phyloP scores from a whole-genome alignment of 2,888 invertebrate species.

The Bembecia ichneumoniformis region DNA sequence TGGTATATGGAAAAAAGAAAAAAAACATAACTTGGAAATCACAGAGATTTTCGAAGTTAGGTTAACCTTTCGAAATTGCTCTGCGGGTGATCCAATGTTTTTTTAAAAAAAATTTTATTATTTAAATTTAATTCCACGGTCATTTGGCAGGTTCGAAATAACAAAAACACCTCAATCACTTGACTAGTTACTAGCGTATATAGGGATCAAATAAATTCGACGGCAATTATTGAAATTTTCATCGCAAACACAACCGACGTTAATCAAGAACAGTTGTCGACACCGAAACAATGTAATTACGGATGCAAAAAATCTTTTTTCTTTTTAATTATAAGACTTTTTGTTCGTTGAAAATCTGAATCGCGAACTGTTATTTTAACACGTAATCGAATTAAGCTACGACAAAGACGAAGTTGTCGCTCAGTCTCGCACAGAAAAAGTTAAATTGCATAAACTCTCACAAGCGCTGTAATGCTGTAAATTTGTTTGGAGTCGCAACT shows the following conservation, averaged over 20 bases:
- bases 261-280: neutral
- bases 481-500: constrained; percentile 23
- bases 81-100: too few species aligned
- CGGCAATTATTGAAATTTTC: neutral
- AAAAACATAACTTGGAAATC: too few species aligned
- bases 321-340: constrained; percentile 1
- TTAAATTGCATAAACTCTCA: constrained; percentile 42
- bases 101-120: too few species aligned
- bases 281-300: neutral
- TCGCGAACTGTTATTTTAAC: constrained; percentile 22
- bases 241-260: neutral
- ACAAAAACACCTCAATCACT: too few species aligned
- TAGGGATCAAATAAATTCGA: neutral
- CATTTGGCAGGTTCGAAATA: too few species aligned
- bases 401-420: constrained; percentile 36
- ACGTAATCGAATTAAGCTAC: constrained; percentile 37
- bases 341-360: neutral
- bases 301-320: neutral
- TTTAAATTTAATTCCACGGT: too few species aligned
- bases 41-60: too few species aligned
- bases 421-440: constrained; percentile 36
- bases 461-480: constrained; percentile 15
- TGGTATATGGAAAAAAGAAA: too few species aligned
- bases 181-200: too few species aligned
- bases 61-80: too few species aligned